A percentile compares a stretch with the other conserved stretches of the same genome.
Evolutionary conservation across 1,140 invertebrate genomes (phyloP).

Genomic region (Hydropsyche tenuis): DNA sequence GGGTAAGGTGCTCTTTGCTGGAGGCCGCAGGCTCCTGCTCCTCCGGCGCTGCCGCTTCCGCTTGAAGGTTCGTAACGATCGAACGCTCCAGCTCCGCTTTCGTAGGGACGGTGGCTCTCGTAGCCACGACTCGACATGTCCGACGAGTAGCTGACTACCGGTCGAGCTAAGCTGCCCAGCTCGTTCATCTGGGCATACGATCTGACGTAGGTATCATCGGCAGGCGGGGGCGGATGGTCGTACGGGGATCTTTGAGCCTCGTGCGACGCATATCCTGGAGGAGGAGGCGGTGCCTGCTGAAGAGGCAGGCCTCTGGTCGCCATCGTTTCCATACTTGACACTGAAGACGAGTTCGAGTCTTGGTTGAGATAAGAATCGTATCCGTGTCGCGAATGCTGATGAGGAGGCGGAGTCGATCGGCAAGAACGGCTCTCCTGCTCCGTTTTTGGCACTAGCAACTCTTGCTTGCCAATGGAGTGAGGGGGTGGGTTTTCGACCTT

Average conservation of each 20-base stretch:
- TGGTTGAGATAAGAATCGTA: slow-evolving; percentile 72
- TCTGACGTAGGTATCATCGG: slow-evolving; percentile 66
- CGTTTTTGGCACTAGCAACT: slow-evolving; percentile 71
- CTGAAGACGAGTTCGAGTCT: slow-evolving; percentile 75
- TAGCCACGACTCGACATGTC: slow-evolving; percentile 60
- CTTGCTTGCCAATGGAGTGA: slow-evolving; percentile 53
- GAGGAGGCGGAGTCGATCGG: slow-evolving; percentile 60
- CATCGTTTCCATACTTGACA: slow-evolving; percentile 76
- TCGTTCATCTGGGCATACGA: slow-evolving; percentile 63
- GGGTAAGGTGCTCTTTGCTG: slow-evolving; percentile 54
- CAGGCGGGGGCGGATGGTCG: slow-evolving; percentile 69
- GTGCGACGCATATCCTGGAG: slow-evolving; percentile 64
- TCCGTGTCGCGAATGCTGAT: slow-evolving; percentile 57
- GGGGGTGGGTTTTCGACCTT: slow-evolving; percentile 53
- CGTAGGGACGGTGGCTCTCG: slow-evolving; percentile 65
- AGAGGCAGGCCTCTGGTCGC: slow-evolving; percentile 58
- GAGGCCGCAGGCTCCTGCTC: slow-evolving; percentile 53
- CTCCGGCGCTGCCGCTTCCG: slow-evolving; percentile 55
- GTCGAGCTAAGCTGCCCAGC: slow-evolving; percentile 62
- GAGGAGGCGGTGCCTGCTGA: slow-evolving; percentile 61
- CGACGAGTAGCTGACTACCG: slow-evolving; percentile 69
- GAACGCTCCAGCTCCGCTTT: slow-evolving; percentile 70
- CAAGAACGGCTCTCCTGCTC: slow-evolving; percentile 53
- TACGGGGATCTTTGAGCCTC: slow-evolving; percentile 70
- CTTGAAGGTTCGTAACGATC: slow-evolving; percentile 72